Base-by-base conservation (phyloP, 1,140 invertebrate species). In the Zaprionus tsacasi region DNA sequence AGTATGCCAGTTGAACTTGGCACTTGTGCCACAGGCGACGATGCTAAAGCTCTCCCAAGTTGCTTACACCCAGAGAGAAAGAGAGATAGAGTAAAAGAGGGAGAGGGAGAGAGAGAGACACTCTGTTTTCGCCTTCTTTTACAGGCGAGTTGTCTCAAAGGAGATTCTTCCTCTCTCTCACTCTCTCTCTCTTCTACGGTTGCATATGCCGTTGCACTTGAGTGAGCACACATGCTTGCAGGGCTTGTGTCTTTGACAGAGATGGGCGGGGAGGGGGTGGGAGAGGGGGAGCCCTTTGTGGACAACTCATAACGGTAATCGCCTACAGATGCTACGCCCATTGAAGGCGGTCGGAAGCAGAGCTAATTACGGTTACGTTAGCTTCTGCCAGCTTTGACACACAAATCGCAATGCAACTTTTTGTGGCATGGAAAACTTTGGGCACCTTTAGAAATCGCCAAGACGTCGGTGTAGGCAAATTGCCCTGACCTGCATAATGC, bases 1-100 rank as follows among this genome's bases (percentile, higher is more conserved):
- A 87, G 82, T 82, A 70, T 78, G 74, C 12, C 38, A 78, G 52
- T 81, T 79, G 79, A 87, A 88, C 83, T 82, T 79, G 66, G 60
- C 65, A 55, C 13, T 48, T 63, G 27, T 36, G 38, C 48, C 38
- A 45, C 35, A 52, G 58, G 43, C 33, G 48, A 73, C 48, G 77
- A 55, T 43, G 66, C 6, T 55, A 66, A 60, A 71, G 48, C 56
- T 63, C 38, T 60, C 0, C n/a, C n/a, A 50, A 50, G 45, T 50
- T 50, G 17, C 5, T 17, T 52, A 27, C 61, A 70, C 50, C 35
- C 64, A 25, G 43, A 17, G 8, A 30, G 63, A 3, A 0, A 52
- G 61, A 11, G 30, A 52, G 25, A 13, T 4, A 27, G 21, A 21
- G 21, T 21, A 50, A 17, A 3, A 50, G 6, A 2, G 13, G 38